These are phyloP conservation scores for Tiaroga cobitis DNA, from an alignment of 2,797 vertebrate species.

Conservation along the genomic window DNA sequence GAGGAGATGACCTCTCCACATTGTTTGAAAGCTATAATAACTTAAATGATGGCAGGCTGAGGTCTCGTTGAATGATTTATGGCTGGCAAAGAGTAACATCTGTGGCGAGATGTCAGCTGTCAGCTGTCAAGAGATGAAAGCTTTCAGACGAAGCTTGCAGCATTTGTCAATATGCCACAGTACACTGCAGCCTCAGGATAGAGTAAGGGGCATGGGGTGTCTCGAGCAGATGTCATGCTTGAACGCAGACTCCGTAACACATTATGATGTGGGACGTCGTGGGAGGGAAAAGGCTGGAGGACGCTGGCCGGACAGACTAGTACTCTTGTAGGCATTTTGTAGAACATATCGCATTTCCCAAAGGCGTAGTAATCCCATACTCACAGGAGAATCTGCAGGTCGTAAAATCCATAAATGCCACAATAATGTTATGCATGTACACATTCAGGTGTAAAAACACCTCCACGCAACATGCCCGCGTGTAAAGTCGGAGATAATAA, in stretches of 20 bases:
- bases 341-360: slow-evolving; percentile 10
- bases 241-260: slow-evolving; percentile 65
- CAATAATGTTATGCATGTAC: not conserved
- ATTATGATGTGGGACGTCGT: slow-evolving; percentile 39
- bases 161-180: slow-evolving; percentile 65
- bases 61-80: slow-evolving; percentile 75
- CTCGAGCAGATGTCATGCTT: slow-evolving; percentile 74
- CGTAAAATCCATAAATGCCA: not conserved
- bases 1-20: slow-evolving; percentile 51
- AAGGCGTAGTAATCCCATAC: not conserved
- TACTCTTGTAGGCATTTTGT: slow-evolving; percentile 35
- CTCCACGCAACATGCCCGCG: not conserved
- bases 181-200: slow-evolving; percentile 65
- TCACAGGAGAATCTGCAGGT: not conserved
- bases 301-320: slow-evolving; percentile 11
- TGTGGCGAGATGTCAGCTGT: slow-evolving; percentile 70
- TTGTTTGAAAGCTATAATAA: slow-evolving; percentile 60
- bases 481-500: not conserved
- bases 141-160: slow-evolving; percentile 63
- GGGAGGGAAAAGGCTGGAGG: slow-evolving; percentile 23
- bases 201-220: slow-evolving; percentile 60
- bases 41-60: slow-evolving; percentile 61
- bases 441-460: not conserved
- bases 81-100: slow-evolving; percentile 68
- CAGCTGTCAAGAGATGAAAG: slow-evolving; percentile 76